A percentile compares a stretch with the other conserved stretches of the same genome.
Conservation (phyloP, 1,140 invertebrate genomes). For the Aphelenchoides avenae region DNA sequence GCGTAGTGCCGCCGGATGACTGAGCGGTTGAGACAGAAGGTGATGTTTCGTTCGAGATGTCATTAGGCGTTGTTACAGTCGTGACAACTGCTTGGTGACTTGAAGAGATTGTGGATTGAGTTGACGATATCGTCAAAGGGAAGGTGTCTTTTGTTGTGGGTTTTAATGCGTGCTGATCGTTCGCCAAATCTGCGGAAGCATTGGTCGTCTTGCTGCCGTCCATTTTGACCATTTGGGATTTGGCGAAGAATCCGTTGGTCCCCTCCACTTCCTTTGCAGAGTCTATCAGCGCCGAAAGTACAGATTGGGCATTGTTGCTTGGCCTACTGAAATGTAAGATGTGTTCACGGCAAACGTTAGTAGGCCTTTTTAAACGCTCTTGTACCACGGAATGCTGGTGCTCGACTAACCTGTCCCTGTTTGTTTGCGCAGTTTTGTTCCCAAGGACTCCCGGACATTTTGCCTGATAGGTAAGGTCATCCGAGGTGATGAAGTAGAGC, state of each 20-base stretch:
- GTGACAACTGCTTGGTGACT: too few species aligned
- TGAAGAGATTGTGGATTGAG: too few species aligned
- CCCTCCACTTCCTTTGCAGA: too few species aligned
- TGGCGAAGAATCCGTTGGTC: conserved; percentile 20
- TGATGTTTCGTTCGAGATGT: too few species aligned
- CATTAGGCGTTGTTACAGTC: too few species aligned
- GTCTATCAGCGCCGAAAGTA: too few species aligned
- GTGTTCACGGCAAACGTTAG: too few species aligned
- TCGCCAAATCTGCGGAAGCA: conserved; percentile 13
- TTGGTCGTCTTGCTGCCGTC: neutral
- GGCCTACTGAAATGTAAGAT: too few species aligned
- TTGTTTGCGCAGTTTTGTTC: conserved; percentile 12
- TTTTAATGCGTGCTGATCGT: conserved; percentile 1
- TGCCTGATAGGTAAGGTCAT: conserved; percentile 57
- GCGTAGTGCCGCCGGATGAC: too few species aligned
- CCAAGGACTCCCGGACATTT: conserved; percentile 37
- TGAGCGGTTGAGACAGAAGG: too few species aligned
- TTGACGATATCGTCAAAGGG: conserved; percentile 34
- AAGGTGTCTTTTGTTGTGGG: conserved; percentile 39
- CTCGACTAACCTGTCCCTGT: conserved; percentile 1
- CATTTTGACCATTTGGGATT: conserved; percentile 22
- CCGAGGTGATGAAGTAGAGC: conserved; percentile 57
- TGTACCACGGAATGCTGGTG: conserved; percentile 1
- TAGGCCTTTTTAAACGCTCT: too few species aligned
- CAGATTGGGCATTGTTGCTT: too few species aligned